Evolutionary conservation across 2,113 vertebrate genomes (phyloP).

Genomic region (Amblyopsis rosae): DNA sequence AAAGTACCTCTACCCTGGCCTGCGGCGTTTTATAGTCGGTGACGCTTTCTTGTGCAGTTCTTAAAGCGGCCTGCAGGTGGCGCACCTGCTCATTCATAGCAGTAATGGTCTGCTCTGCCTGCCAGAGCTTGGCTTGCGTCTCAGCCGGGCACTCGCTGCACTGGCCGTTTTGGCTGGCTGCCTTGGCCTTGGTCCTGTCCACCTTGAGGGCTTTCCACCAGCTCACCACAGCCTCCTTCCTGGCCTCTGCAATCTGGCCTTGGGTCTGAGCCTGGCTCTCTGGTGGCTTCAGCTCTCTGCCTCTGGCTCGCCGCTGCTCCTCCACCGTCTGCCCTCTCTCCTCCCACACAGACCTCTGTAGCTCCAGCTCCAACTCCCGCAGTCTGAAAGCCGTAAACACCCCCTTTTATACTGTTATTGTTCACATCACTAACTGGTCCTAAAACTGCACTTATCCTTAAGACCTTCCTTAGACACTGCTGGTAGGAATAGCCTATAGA

Average conservation of each 20-base stretch:
- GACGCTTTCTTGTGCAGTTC: constrained; percentile 42
- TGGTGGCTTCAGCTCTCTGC: constrained; percentile 50
- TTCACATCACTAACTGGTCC: constrained; percentile 53
- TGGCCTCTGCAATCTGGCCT: constrained; percentile 49
- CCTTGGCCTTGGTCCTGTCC: constrained; percentile 39
- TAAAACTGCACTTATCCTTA: constrained; percentile 70
- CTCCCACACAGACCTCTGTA: constrained; percentile 64
- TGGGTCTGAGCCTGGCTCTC: constrained; percentile 26
- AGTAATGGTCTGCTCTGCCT: constrained; percentile 51
- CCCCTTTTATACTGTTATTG: constrained; percentile 48
- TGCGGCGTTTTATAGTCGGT: constrained; percentile 18
- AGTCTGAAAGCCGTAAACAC: constrained; percentile 75
- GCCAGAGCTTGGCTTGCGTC: constrained; percentile 46
- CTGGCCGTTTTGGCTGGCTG: constrained; percentile 18
- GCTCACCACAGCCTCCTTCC: constrained; percentile 63
- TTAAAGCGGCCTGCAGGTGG: constrained; percentile 59
- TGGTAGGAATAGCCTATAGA: constrained; percentile 37
- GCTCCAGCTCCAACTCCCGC: constrained; percentile 74
- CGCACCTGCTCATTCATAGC: constrained; percentile 62
- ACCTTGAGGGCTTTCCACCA: constrained; percentile 64
- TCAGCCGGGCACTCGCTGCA: constrained; percentile 32
- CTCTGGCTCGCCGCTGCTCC: constrained; percentile 52
- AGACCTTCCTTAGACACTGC: constrained; percentile 31
- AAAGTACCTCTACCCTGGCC: constrained; percentile 12
- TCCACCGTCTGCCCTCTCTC: constrained; percentile 67